These are phyloP conservation scores for Drosophila serrata DNA, from an alignment of 1,140 invertebrate genomes.

Conservation along the genomic window DNA sequence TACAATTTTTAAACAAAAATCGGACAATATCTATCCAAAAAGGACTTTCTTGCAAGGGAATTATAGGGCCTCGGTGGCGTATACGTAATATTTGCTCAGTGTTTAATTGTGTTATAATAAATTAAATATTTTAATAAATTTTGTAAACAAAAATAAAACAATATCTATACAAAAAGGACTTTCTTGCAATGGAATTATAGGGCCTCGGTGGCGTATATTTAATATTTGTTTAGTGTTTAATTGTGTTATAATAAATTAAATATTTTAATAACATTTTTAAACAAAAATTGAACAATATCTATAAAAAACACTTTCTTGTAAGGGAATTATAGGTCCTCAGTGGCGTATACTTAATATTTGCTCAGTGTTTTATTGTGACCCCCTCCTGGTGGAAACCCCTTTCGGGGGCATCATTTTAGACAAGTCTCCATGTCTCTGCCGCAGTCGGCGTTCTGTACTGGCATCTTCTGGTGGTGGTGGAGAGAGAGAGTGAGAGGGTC, in stretches of 20 bases:
- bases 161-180: background rate
- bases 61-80: background rate
- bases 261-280: background rate
- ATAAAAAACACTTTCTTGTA: background rate
- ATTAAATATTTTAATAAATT: too few relatives aligned
- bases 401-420: background rate
- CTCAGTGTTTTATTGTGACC: background rate
- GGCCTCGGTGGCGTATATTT: slow-evolving; percentile 10
- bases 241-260: too few relatives aligned
- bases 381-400: too few relatives aligned
- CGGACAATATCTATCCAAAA: background rate
- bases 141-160: background rate
- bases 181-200: background rate
- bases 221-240: too few relatives aligned
- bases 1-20: background rate
- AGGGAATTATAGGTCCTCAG: background rate
- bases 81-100: slow-evolving; percentile 27
- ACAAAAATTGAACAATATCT: background rate
- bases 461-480: slow-evolving; percentile 16
- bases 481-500: too few relatives aligned
- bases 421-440: background rate
- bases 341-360: slow-evolving; percentile 29
- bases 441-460: slow-evolving; percentile 17
- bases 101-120: too few relatives aligned
- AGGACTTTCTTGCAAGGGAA: background rate